Evolutionary conservation across 2,113 vertebrate species (phyloP).

Genomic region (Notechis scutatus): DNA sequence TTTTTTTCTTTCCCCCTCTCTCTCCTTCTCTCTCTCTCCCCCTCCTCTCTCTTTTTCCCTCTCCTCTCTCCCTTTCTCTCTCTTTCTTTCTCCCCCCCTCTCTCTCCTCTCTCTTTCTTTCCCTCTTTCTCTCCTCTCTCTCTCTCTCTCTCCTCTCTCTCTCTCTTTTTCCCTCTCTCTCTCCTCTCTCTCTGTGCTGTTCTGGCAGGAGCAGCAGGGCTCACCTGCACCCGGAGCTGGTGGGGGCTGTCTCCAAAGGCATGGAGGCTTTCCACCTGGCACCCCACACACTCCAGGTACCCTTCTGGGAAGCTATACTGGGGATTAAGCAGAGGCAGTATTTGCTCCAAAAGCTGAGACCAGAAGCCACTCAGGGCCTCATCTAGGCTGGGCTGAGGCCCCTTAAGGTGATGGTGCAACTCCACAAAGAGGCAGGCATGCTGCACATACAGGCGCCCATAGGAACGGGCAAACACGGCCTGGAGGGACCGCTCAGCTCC

Average conservation of each 20-base stretch:
- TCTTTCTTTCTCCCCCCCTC: too few species aligned
- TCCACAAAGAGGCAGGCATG: conserved; percentile 77
- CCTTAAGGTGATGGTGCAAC: conserved; percentile 67
- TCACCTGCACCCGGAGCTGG: conserved; percentile 12
- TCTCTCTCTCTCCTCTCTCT: too few species aligned
- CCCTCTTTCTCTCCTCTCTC: too few species aligned
- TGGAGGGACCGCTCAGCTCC: conserved; percentile 82
- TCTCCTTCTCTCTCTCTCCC: too few species aligned
- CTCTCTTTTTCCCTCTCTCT: too few species aligned
- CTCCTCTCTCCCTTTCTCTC: too few species aligned
- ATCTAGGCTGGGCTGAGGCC: conserved; percentile 76
- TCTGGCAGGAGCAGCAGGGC: background rate
- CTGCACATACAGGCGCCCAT: conserved; percentile 82
- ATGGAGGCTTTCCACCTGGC: conserved; percentile 77
- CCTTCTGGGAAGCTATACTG: conserved; percentile 76
- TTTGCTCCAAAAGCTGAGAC: conserved; percentile 81
- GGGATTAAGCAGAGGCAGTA: conserved; percentile 84
- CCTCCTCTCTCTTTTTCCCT: too few species aligned
- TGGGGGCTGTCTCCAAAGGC: conserved; percentile 77
- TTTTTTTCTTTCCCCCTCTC: too few species aligned
- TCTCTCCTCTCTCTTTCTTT: rapidly evolving
- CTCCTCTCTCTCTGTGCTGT: background rate
- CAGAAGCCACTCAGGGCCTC: conserved; percentile 87
- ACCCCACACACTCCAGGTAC: conserved; percentile 81
- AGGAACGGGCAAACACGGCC: conserved; percentile 85